phyloP scores from a whole-genome alignment of 2,113 vertebrate genomes.

The Callipepla californica region DNA sequence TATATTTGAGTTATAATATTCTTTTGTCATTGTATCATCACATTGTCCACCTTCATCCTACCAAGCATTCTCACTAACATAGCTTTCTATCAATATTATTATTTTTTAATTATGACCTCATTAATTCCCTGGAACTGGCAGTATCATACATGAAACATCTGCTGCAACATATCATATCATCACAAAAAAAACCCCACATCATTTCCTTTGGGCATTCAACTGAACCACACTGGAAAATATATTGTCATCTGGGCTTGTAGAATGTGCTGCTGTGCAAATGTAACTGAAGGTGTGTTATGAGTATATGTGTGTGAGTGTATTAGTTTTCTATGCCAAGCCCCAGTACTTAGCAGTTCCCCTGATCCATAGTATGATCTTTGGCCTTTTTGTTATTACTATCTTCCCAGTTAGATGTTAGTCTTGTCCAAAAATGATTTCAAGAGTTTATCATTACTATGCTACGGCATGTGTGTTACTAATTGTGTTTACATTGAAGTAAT shows the following conservation, averaged over 20 bases:
- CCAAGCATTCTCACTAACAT: constrained; percentile 8
- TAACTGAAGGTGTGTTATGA: constrained; percentile 5
- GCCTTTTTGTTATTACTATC: constrained; percentile 76
- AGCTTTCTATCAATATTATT: background rate
- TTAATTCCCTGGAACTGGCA: constrained; percentile 61
- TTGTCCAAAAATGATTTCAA: constrained; percentile 46
- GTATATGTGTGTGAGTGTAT: background rate
- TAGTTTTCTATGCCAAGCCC: constrained; percentile 69
- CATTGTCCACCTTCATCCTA: background rate
- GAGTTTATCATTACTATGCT: constrained; percentile 53
- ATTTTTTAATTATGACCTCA: constrained; percentile 40
- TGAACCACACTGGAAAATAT: constrained; percentile 21
- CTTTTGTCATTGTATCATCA: background rate
- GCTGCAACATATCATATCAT: background rate
- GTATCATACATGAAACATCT: background rate
- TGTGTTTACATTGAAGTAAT: constrained; percentile 49
- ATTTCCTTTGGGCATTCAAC: constrained; percentile 61
- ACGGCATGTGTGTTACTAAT: constrained; percentile 27
- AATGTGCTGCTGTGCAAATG: constrained; percentile 28
- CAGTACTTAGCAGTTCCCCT: constrained; percentile 74
- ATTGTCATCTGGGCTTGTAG: constrained; percentile 25
- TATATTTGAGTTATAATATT: constrained; percentile 7
- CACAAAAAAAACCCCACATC: background rate
- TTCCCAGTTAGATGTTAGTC: constrained; percentile 59
- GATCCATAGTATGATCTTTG: constrained; percentile 81